These are phyloP conservation scores for Drosophila parabipectinata DNA, from an alignment of 1,140 invertebrate species.

Conservation along the genomic window DNA sequence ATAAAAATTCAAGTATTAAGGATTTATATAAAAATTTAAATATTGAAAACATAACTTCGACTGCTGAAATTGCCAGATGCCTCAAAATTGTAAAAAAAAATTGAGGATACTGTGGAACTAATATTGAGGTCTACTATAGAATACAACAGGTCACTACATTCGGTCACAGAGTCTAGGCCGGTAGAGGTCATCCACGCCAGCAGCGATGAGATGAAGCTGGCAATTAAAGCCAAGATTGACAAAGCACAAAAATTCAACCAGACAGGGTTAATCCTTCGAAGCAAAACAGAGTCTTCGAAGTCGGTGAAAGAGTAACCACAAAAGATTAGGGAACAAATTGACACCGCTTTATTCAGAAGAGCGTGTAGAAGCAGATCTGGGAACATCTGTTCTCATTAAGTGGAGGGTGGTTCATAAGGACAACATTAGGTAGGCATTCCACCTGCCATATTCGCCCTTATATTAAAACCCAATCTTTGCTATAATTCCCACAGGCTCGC, in stretches of 20 bases:
- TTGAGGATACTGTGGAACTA: not conserved
- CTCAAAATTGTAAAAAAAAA: no score
- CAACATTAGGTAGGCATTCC: not conserved
- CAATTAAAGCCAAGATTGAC: slow-evolving; percentile 1
- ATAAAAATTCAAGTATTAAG: no score
- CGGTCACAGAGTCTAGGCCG: not conserved
- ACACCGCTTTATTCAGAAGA: not conserved
- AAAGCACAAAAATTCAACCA: not conserved
- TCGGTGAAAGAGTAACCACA: not conserved
- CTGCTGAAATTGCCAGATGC: no score
- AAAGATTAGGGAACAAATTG: not conserved
- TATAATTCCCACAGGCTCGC: not conserved
- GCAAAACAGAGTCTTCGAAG: not conserved
- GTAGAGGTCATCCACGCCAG: no score
- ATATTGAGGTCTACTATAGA: no score
- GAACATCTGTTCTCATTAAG: slow-evolving; percentile 6
- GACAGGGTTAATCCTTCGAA: not conserved
- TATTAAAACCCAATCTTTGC: not conserved
- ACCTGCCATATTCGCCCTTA: no score
- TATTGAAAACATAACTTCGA: no score
- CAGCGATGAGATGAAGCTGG: not conserved
- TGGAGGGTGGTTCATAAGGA: not conserved
- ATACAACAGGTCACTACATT: not conserved
- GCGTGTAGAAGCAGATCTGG: slow-evolving; percentile 2
- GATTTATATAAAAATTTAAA: no score